These are phyloP conservation scores for Lophura nycthemera DNA, from an alignment of 2,113 vertebrate genomes.

Conservation along the genomic window DNA sequence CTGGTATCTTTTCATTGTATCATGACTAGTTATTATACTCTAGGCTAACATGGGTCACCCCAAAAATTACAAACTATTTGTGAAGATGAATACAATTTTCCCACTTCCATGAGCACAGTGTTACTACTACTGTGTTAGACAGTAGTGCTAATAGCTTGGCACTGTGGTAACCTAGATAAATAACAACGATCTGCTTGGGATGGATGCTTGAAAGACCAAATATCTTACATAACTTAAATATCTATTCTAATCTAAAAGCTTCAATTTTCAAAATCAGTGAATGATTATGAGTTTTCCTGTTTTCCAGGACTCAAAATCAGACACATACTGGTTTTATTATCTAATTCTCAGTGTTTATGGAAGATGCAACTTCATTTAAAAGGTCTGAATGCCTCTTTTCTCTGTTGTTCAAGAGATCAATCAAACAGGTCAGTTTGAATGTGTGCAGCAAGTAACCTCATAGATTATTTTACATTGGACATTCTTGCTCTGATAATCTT, in stretches of 20 bases:
- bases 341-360: constrained; percentile 34
- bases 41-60: constrained; percentile 60
- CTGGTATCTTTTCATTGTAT: constrained; percentile 24
- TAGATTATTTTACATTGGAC: background rate
- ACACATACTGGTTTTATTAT: constrained; percentile 3
- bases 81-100: constrained; percentile 54
- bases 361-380: constrained; percentile 20
- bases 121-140: constrained; percentile 41
- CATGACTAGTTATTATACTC: constrained; percentile 7
- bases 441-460: background rate
- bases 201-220: constrained; percentile 46
- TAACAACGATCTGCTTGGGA: constrained; percentile 41
- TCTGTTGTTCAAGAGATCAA: background rate
- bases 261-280: constrained; percentile 22
- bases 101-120: constrained; percentile 12
- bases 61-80: constrained; percentile 57
- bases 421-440: constrained; percentile 18
- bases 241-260: constrained; percentile 17
- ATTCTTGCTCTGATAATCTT: background rate
- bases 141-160: constrained; percentile 38
- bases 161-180: constrained; percentile 1
- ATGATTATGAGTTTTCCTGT: background rate
- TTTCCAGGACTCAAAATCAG: background rate
- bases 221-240: constrained; percentile 32
- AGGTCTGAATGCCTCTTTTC: background rate